Percentiles rank a stretch among this genome's conserved stretches.
phyloP scores from a whole-genome alignment of 2,797 vertebrate genomes.

The Apogon hyalosoma region DNA sequence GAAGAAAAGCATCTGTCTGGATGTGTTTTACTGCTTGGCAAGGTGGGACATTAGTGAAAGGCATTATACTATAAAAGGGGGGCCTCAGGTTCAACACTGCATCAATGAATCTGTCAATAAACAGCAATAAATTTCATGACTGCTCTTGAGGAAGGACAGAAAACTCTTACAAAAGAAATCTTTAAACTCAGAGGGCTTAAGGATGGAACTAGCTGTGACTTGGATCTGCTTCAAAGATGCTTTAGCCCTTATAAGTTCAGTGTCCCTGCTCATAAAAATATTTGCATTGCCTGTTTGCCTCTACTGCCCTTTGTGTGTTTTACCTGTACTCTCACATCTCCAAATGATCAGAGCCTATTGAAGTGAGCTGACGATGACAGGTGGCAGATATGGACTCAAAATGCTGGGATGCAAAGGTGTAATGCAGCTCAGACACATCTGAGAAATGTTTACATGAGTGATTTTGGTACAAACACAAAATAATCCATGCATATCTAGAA shows the following conservation, averaged over 20 bases:
- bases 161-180: slow-evolving; percentile 10
- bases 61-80: neutral
- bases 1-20: neutral
- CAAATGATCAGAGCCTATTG: slow-evolving; percentile 26
- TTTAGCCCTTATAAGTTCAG: slow-evolving; percentile 29
- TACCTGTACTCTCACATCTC: neutral
- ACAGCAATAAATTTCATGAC: slow-evolving; percentile 1
- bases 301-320: slow-evolving; percentile 1
- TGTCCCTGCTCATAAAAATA: slow-evolving; percentile 51
- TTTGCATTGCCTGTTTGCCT: slow-evolving; percentile 32
- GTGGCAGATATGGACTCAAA: slow-evolving; percentile 12
- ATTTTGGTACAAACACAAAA: neutral
- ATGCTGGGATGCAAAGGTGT: neutral
- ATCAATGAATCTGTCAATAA: slow-evolving; percentile 3
- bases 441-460: neutral
- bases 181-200: neutral
- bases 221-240: slow-evolving; percentile 12
- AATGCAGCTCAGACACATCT: neutral
- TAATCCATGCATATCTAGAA: slow-evolving; percentile 12
- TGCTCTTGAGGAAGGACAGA: slow-evolving; percentile 10
- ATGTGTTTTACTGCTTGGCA: slow-evolving; percentile 3
- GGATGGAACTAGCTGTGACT: neutral
- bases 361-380: slow-evolving; percentile 16
- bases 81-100: neutral
- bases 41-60: slow-evolving; percentile 8